Evolutionary conservation across 2,113 vertebrate genomes (phyloP).

Genomic region (Grus americana): DNA sequence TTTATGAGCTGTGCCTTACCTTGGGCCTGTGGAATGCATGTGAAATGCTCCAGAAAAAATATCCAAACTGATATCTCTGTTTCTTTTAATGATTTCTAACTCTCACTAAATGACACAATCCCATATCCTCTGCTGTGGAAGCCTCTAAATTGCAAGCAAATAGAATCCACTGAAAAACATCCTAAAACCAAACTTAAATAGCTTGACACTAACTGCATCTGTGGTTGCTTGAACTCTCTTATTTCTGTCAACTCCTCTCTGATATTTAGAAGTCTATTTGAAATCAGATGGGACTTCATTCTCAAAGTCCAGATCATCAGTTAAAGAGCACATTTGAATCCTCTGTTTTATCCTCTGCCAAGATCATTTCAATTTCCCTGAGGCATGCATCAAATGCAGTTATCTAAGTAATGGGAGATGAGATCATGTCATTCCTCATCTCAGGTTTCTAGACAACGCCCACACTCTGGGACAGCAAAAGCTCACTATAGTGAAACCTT

Average conservation of each 20-base stretch:
- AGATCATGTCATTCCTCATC: slow-evolving; percentile 67
- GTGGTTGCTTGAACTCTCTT: slow-evolving; percentile 53
- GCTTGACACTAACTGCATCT: slow-evolving; percentile 61
- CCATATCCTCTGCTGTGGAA: background rate
- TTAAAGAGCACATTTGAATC: slow-evolving; percentile 66
- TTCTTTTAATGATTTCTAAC: slow-evolving; percentile 55
- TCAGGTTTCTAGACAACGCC: slow-evolving; percentile 62
- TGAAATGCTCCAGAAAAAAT: slow-evolving; percentile 10
- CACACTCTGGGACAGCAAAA: slow-evolving; percentile 55
- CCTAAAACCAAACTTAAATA: slow-evolving; percentile 59
- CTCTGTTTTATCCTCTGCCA: slow-evolving; percentile 58
- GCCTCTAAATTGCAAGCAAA: slow-evolving; percentile 63
- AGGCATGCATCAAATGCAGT: slow-evolving; percentile 61
- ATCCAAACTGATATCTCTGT: background rate
- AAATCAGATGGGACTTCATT: slow-evolving; percentile 62
- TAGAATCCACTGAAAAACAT: slow-evolving; percentile 33
- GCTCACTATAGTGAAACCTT: slow-evolving; percentile 46
- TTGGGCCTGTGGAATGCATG: slow-evolving; percentile 6
- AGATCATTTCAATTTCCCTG: slow-evolving; percentile 63
- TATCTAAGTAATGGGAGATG: slow-evolving; percentile 64
- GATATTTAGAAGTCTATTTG: slow-evolving; percentile 70
- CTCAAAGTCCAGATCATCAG: slow-evolving; percentile 63
- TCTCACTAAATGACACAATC: slow-evolving; percentile 15
- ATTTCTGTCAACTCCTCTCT: slow-evolving; percentile 64
- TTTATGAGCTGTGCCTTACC: slow-evolving; percentile 27